Conservation (phyloP, 2,113 vertebrate genomes). For the Antigone vipio region DNA sequence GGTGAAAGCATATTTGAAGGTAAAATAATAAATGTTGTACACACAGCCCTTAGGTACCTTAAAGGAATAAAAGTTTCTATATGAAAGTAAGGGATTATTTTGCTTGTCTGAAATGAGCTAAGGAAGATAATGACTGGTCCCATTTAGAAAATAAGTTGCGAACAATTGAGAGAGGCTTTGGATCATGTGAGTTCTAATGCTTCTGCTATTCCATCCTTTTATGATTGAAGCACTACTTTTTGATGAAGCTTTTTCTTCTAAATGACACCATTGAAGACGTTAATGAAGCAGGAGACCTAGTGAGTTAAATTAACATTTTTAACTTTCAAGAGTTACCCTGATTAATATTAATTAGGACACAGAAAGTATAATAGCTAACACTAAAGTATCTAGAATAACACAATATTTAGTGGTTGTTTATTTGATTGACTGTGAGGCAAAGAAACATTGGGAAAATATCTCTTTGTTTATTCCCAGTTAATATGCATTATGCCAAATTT, state of each 20-base stretch:
- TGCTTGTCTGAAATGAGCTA: background rate
- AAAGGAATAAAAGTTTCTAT: background rate
- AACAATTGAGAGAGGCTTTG: background rate
- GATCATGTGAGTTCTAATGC: background rate
- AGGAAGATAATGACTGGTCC: background rate
- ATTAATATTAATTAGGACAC: constrained; percentile 53
- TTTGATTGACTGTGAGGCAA: background rate
- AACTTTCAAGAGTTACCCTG: constrained; percentile 41
- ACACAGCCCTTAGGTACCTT: background rate
- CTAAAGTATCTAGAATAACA: background rate
- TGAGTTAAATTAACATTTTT: constrained; percentile 62
- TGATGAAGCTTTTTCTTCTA: constrained; percentile 59
- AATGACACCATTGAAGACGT: constrained; percentile 24
- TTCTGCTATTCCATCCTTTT: constrained; percentile 1
- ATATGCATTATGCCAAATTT: background rate
- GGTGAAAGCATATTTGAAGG: background rate
- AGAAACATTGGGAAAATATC: background rate
- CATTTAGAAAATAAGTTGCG: constrained; percentile 1
- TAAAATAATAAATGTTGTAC: background rate
- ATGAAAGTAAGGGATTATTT: background rate
- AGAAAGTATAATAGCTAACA: background rate
- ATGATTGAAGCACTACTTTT: constrained; percentile 38
- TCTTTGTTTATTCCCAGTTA: background rate
- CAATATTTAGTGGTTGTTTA: background rate
- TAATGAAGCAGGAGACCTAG: constrained; percentile 48